Evolutionary conservation across 1,140 invertebrate genomes (phyloP), one percentile per base, ranked within the genome.

Genomic region (Hormaphis cornu): DNA sequence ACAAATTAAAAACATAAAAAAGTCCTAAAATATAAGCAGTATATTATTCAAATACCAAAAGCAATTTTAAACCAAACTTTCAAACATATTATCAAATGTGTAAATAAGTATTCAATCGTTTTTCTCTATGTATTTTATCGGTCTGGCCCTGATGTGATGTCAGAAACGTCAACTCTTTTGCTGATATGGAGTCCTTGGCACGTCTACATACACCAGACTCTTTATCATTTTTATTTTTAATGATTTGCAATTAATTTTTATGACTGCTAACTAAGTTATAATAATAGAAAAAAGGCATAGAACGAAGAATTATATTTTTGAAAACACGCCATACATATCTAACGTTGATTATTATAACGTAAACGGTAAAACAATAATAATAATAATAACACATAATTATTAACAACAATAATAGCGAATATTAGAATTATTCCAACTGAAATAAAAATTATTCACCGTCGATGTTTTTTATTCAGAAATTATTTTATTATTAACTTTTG

Each of bases 191-290:
- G 61, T 46, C 61, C 61, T 66, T 66, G 61, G 61, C 61, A 66
- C 61, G 44, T 66, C 28, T 63, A 20, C 37, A 40, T 33, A 66
- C 44, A 66, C 33, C 59, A 66, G 18, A 26, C 61, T 50, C 61
- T 66, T 66, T 66, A 66, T 66, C 61, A 66, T 66, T 66, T 50
- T 50, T 66, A 33, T 66, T 66, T 66, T 50, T 66, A 66, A 66
- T 48, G 61, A 66, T 66, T 66, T 37, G 44, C 50, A 66, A 44
- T 66, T 24, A 66, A 50, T 33, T 66, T 66, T 66, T 66, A 66
- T 46, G 44, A 20, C 61, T 46, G n/a, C n/a, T n/a, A n/a, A n/a
- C n/a, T n/a, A n/a, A n/a, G n/a, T n/a, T 20, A 35, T 22, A 66
- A 48, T 35, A 50, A 66, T 66, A 66, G 44, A n/a, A 35, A 66